These are phyloP conservation scores for Gobionotothen gibberifrons DNA, from an alignment of 2,797 vertebrate genomes.

Conservation along the genomic window DNA sequence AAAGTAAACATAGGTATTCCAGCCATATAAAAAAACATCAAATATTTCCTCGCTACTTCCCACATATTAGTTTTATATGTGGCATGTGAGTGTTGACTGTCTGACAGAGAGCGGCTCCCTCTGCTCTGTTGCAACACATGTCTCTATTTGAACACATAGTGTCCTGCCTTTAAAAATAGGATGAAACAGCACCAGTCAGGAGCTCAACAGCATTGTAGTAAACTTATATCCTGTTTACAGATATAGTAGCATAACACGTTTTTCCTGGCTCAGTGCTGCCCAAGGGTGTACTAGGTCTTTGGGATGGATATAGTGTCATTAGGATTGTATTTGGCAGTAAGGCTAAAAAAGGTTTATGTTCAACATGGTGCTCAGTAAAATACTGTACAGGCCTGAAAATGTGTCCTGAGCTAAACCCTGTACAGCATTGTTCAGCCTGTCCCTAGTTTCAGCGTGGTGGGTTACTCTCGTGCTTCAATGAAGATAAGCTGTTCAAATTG, in stretches of 20 bases:
- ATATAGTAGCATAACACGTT: background rate
- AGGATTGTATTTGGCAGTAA: background rate
- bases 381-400: background rate
- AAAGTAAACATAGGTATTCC: too few relatives aligned
- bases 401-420: background rate
- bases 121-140: conserved; percentile 9
- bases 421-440: background rate
- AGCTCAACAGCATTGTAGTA: conserved; percentile 1
- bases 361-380: background rate
- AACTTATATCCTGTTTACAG: background rate
- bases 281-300: background rate
- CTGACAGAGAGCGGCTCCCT: conserved; percentile 5
- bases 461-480: background rate
- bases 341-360: background rate
- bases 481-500: background rate
- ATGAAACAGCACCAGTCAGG: conserved; percentile 14
- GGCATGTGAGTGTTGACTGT: background rate
- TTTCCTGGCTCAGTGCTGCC: conserved; percentile 6
- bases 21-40: too few relatives aligned
- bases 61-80: too few relatives aligned
- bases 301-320: background rate
- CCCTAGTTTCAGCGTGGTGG: background rate
- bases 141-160: conserved; percentile 22
- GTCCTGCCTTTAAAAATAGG: conserved; percentile 43
- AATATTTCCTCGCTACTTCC: too few relatives aligned